Conservation (phyloP, 92 coral and sea anemone species). For the Phymanthus crucifer region DNA sequence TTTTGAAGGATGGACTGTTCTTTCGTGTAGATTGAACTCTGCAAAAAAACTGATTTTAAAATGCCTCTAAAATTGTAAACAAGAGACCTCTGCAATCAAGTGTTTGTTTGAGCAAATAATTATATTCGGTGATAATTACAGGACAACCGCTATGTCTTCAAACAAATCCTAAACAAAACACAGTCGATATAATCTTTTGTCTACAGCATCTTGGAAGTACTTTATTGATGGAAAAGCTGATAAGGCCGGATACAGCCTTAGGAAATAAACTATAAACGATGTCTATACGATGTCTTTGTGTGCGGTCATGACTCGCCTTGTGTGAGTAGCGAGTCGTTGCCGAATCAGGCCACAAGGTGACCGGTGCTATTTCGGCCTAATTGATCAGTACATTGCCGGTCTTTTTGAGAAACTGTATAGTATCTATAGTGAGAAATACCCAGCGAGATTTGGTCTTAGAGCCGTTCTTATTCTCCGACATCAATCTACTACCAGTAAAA, state of each 20-base stretch:
- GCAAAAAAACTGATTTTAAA: not conserved
- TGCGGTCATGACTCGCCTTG: constrained; percentile 5
- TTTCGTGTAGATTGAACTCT: not conserved
- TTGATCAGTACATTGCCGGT: constrained; percentile 20
- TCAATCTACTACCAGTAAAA: too few species aligned
- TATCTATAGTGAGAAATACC: not conserved
- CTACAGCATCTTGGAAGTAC: not conserved
- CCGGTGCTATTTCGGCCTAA: constrained; percentile 31
- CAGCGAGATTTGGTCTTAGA: too few species aligned
- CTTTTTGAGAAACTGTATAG: constrained; percentile 28
- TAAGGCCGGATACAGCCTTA: constrained; percentile 28
- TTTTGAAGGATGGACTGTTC: not conserved
- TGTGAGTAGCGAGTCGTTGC: constrained; percentile 4
- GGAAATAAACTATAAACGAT: constrained; percentile 24
- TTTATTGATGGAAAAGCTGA: constrained; percentile 19
- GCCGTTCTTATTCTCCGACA: too few species aligned
- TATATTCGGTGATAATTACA: not conserved
- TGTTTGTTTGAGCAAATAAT: not conserved
- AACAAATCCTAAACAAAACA: not conserved
- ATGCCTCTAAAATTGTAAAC: not conserved
- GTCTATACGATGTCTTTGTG: constrained; percentile 30
- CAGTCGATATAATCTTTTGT: constrained; percentile 1
- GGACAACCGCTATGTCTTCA: not conserved
- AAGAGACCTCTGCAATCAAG: not conserved
- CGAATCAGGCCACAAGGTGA: constrained; percentile 34